phyloP scores from a whole-genome alignment of 2,888 invertebrate genomes.

The Patella caerulea region DNA sequence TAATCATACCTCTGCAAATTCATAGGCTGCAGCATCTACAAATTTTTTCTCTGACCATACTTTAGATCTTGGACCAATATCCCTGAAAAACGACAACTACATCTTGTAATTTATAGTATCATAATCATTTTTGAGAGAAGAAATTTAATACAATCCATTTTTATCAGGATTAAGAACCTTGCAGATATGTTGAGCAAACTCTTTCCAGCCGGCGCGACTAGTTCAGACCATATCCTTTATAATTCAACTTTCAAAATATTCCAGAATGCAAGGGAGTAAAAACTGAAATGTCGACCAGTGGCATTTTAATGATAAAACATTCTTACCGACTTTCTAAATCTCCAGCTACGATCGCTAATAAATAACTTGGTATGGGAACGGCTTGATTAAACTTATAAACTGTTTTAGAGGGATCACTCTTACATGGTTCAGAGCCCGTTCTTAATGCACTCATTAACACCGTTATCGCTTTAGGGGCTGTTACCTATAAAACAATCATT shows the following conservation, averaged over 20 bases:
- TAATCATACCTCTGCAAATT: slow-evolving; percentile 81
- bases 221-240: no score
- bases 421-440: slow-evolving; percentile 61
- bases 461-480: slow-evolving; percentile 82
- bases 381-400: slow-evolving; percentile 76
- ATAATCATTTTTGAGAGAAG: no score
- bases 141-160: no score
- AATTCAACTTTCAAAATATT: no score
- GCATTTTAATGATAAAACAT: neutral
- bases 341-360: slow-evolving; percentile 91
- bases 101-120: no score
- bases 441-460: slow-evolving; percentile 91
- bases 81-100: slow-evolving; percentile 69
- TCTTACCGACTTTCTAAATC: slow-evolving; percentile 75
- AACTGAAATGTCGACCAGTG: no score
- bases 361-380: slow-evolving; percentile 89
- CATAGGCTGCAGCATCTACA: slow-evolving; percentile 86
- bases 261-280: no score
- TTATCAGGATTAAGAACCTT: no score
- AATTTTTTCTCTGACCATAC: slow-evolving; percentile 93
- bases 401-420: slow-evolving; percentile 67
- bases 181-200: no score
- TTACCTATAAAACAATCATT: slow-evolving; percentile 74
- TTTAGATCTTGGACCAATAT: slow-evolving; percentile 84
- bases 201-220: no score